Base-by-base conservation (phyloP, 2,888 invertebrate genomes). In the Candidula unifasciata region DNA sequence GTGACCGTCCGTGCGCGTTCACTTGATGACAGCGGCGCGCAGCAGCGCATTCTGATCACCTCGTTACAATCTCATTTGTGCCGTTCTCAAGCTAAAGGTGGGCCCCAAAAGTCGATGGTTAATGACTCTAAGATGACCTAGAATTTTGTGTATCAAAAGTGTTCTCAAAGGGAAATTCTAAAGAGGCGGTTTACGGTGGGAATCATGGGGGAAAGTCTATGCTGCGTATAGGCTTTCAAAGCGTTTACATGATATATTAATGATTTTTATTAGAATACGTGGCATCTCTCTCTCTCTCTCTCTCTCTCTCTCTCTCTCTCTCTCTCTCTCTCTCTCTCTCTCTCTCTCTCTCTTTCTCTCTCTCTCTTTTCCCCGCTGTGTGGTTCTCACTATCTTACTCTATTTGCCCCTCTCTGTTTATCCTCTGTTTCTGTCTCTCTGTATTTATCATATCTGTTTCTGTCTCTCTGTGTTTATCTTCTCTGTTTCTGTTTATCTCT, bases 261-360 rank as follows among this genome's bases (percentile, higher is more conserved):
- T n/a, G n/a, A n/a, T n/a, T n/a, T n/a, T n/a, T n/a, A n/a, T n/a
- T n/a, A n/a, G n/a, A n/a, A n/a, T n/a, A n/a, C n/a, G n/a, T n/a
- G n/a, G n/a, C n/a, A 13, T 64, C 64, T 44, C 74, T 74, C 74
- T 74, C 74, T 35, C 74, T 74, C 74, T 74, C 74, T 74, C 74
- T 74, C 74, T 74, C 74, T 74, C 74, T 74, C 74, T 74, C 74
- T 74, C 74, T 74, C 74, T 74, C 74, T 74, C 74, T 37, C 37
- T 37, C 16, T 74, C 35, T 74, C 37, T 74, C 21, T 37, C 37
- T 74, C 74, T 74, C 37, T n/a, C 35, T 74, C 74, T 74, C 44
- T 74, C 37, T 74, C 37, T 35, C 44, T 37, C n/a, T 37, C 74
- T 18, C 37, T 18, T 44, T 5, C 37, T 18, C 37, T 5, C 18